A percentile compares a stretch with the other conserved stretches of the same genome.
phyloP scores from a whole-genome alignment of 2,797 vertebrate species.

The Phrynocephalus forsythii region DNA sequence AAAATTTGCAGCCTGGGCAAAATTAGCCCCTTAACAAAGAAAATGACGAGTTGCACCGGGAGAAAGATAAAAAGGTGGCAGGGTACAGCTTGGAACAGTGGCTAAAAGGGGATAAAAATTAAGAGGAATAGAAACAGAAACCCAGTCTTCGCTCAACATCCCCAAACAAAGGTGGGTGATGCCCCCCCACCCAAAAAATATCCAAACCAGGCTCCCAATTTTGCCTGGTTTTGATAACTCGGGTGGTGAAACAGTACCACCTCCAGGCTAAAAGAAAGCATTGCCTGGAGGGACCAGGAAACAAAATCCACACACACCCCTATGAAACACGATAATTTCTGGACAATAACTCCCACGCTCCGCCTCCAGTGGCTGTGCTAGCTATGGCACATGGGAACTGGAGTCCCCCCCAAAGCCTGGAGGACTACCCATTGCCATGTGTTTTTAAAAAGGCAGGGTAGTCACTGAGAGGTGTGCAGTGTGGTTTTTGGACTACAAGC shows the following conservation, averaged over 20 bases:
- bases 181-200: background rate
- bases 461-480: too few relatives aligned
- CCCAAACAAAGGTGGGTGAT: background rate
- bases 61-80: too few relatives aligned
- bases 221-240: background rate
- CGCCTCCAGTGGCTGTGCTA: too few relatives aligned
- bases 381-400: too few relatives aligned
- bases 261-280: background rate
- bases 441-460: too few relatives aligned
- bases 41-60: background rate
- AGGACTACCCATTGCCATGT: too few relatives aligned
- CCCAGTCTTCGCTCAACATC: background rate
- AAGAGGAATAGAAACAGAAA: too few relatives aligned
- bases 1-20: background rate
- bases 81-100: background rate
- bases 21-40: background rate
- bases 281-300: background rate
- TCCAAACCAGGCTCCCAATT: too few relatives aligned
- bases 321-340: too few relatives aligned
- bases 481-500: too few relatives aligned
- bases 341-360: too few relatives aligned
- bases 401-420: too few relatives aligned
- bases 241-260: background rate
- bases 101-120: rapidly evolving
- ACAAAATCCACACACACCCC: background rate